These are phyloP conservation scores for Halichoeres trimaculatus DNA, from an alignment of 2,113 vertebrate genomes.

Conservation along the genomic window DNA sequence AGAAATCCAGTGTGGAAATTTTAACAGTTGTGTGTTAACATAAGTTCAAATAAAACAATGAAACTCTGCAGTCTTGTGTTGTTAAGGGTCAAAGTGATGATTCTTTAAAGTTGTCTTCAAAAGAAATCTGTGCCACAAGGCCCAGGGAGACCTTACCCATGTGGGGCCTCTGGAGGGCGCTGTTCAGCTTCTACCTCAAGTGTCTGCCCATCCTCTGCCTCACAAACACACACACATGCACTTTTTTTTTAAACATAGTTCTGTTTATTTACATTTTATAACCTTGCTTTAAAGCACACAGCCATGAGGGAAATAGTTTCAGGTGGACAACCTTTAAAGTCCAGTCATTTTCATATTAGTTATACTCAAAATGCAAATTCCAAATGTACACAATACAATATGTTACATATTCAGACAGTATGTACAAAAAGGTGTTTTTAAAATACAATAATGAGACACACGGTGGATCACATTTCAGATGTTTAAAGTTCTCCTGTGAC, in stretches of 20 bases:
- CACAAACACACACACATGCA: constrained; percentile 5
- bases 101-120: too few relatives aligned
- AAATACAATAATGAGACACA: constrained; percentile 84
- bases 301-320: constrained; percentile 69
- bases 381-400: constrained; percentile 91
- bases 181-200: constrained; percentile 15
- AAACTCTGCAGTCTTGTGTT: constrained; percentile 60
- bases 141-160: neutral
- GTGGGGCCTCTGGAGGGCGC: constrained; percentile 49
- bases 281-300: constrained; percentile 79
- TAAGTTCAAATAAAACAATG: constrained; percentile 67
- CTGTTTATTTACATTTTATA: constrained; percentile 82
- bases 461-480: constrained; percentile 75
- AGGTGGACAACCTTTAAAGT: constrained; percentile 70
- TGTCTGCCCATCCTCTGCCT: neutral
- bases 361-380: constrained; percentile 87
- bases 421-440: constrained; percentile 84
- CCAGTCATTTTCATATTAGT: constrained; percentile 83
- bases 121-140: constrained; percentile 16
- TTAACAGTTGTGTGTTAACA: constrained; percentile 75
- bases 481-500: constrained; percentile 15
- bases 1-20: constrained; percentile 51
- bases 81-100: too few relatives aligned
- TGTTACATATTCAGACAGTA: constrained; percentile 91
- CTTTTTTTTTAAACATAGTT: constrained; percentile 75